Conservation (phyloP, 2,797 vertebrate species). For the Poeciliopsis paucimaculata region DNA sequence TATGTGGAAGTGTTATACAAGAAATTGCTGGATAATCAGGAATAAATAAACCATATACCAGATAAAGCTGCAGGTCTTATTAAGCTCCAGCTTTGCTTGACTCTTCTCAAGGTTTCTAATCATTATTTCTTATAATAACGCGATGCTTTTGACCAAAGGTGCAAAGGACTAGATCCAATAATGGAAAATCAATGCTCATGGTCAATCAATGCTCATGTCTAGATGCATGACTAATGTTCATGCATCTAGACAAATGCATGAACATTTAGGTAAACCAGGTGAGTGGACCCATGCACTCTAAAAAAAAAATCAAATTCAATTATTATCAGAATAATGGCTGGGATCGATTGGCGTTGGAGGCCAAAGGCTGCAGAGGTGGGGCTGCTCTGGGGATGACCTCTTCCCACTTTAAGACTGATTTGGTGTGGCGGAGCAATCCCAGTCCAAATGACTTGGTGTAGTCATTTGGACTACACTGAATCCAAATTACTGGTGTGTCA, state of each 20-base stretch:
- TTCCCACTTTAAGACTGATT: slow-evolving; percentile 77
- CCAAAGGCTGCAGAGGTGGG: slow-evolving; percentile 56
- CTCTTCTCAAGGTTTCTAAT: slow-evolving; percentile 3
- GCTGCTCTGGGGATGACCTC: slow-evolving; percentile 71
- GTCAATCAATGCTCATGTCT: slow-evolving; percentile 64
- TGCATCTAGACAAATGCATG: slow-evolving; percentile 58
- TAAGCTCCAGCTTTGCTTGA: slow-evolving; percentile 29
- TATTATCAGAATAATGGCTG: slow-evolving; percentile 72
- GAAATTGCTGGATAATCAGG: background rate
- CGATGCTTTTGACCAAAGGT: slow-evolving; percentile 49
- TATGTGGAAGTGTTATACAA: slow-evolving; percentile 26
- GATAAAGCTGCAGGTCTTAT: slow-evolving; percentile 36
- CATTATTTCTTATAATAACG: slow-evolving; percentile 52
- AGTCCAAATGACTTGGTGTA: slow-evolving; percentile 70
- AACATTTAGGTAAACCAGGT: slow-evolving; percentile 57
- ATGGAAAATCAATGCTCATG: slow-evolving; percentile 64
- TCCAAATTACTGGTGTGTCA: slow-evolving; percentile 48
- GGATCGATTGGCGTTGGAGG: slow-evolving; percentile 65
- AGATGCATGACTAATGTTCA: slow-evolving; percentile 56
- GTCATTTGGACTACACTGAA: no score
- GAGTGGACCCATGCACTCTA: slow-evolving; percentile 46
- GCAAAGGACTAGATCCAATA: slow-evolving; percentile 64
- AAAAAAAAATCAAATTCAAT: slow-evolving; percentile 68
- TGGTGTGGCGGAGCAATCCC: slow-evolving; percentile 76
- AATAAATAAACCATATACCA: slow-evolving; percentile 6